Percentiles rank a stretch among this genome's conserved stretches.
phyloP scores from a whole-genome alignment of 2,888 invertebrate genomes.

The Hanleya hanleyi region DNA sequence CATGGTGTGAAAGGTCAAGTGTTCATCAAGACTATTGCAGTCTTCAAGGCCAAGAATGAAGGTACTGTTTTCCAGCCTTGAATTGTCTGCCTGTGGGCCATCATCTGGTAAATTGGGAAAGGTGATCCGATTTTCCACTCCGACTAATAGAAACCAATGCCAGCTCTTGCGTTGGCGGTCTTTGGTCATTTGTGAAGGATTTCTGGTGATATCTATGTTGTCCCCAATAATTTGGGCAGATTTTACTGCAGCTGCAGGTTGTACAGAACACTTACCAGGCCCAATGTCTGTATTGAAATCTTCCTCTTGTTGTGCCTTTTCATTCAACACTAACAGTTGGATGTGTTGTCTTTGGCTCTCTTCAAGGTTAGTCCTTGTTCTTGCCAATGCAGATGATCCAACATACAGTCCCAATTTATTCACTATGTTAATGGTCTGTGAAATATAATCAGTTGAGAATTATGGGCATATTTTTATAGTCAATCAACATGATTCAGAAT shows the following conservation, averaged over 20 bases:
- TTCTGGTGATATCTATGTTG: conserved; percentile 21
- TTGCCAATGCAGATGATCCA: background rate
- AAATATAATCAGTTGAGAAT: no score
- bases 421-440: background rate
- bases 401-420: background rate
- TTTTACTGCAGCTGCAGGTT: no score
- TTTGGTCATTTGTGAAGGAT: conserved; percentile 12
- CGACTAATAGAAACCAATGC: conserved; percentile 22
- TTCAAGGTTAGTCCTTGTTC: no score
- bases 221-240: background rate
- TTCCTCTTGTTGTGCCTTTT: background rate
- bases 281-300: background rate
- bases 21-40: background rate
- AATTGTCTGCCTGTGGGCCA: conserved; percentile 8
- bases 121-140: conserved; percentile 5
- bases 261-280: background rate
- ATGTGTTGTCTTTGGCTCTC: background rate
- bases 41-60: conserved; percentile 12
- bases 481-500: no score
- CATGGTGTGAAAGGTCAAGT: conserved; percentile 16
- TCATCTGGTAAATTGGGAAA: conserved; percentile 14
- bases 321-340: background rate
- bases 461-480: no score
- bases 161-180: conserved; percentile 16
- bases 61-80: background rate